phyloP scores from a whole-genome alignment of 2,797 vertebrate genomes.

The Podarcis lilfordi region DNA sequence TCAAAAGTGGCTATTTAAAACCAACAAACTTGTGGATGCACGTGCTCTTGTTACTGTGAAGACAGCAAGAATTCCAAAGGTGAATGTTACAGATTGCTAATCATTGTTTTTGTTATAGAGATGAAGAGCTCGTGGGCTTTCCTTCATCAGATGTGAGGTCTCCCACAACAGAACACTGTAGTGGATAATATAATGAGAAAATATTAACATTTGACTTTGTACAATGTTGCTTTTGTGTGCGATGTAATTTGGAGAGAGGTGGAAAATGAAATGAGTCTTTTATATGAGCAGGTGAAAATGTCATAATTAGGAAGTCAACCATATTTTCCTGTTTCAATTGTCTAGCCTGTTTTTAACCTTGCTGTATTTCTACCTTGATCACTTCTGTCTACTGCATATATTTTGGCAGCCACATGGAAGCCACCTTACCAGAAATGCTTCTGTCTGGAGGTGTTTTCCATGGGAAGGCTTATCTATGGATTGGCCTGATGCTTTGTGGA shows the following conservation, averaged over 20 bases:
- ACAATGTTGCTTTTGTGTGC: neutral
- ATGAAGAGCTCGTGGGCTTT: neutral
- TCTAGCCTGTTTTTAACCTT: neutral
- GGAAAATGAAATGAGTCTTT: neutral
- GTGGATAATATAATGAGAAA: neutral
- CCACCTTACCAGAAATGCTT: neutral
- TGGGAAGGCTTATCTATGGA: neutral
- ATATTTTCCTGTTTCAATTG: neutral
- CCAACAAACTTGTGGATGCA: neutral
- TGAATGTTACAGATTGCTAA: neutral
- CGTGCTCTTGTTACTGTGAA: neutral
- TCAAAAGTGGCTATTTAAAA: neutral
- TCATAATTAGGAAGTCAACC: neutral
- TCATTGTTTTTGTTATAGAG: neutral
- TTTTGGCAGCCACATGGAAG: neutral
- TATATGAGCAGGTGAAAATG: neutral
- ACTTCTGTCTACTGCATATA: neutral
- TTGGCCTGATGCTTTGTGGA: neutral
- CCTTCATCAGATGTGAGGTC: neutral
- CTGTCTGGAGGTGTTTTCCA: neutral
- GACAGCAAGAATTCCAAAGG: neutral
- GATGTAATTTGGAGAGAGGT: neutral
- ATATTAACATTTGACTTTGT: neutral
- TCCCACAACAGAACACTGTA: neutral
- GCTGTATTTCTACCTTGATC: neutral